Conservation (phyloP, 2,113 vertebrate species). For the Bubo bubo region DNA sequence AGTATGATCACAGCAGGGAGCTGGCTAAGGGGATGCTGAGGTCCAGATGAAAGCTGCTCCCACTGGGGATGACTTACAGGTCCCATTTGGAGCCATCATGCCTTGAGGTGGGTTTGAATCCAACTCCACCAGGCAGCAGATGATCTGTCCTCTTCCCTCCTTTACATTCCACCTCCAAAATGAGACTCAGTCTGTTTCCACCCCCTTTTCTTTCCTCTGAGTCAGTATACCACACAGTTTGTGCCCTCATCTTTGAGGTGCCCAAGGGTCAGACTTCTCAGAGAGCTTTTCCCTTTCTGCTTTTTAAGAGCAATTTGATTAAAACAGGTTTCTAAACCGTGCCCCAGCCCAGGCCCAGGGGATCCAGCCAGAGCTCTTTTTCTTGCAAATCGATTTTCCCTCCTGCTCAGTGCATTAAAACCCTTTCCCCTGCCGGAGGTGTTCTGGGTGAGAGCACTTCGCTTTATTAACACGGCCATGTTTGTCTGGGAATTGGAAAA, state of each 20-base stretch:
- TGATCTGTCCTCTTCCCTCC: background rate
- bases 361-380: background rate
- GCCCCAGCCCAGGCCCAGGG: background rate
- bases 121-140: background rate
- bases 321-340: background rate
- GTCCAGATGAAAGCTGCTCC: background rate
- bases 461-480: background rate
- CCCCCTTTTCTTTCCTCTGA: background rate
- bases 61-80: background rate
- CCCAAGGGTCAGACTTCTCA: background rate
- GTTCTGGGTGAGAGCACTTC: background rate
- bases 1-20: background rate
- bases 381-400: constrained; percentile 1
- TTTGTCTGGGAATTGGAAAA: background rate
- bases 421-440: background rate
- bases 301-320: constrained; percentile 38
- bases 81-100: background rate
- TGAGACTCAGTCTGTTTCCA: background rate
- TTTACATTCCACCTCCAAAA: background rate
- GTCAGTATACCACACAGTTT: background rate
- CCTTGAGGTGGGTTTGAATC: background rate
- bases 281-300: constrained; percentile 1
- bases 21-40: background rate
- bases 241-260: background rate
- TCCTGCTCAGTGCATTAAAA: background rate